phyloP scores from a whole-genome alignment of 2,113 vertebrate genomes.

The Pterocles burchelli region DNA sequence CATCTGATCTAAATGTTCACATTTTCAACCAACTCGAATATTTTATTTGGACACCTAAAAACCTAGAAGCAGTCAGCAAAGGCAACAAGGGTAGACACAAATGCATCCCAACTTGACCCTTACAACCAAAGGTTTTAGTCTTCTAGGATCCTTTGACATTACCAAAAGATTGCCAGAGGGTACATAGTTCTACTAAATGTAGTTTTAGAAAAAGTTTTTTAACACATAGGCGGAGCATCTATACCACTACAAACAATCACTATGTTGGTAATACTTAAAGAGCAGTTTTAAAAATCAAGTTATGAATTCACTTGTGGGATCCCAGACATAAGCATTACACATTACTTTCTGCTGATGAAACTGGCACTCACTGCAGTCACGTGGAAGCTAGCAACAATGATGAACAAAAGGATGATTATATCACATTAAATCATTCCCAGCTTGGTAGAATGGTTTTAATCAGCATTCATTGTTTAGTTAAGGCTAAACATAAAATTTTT shows the following conservation, averaged over 20 bases:
- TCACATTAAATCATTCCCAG: constrained; percentile 8
- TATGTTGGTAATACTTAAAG: background rate
- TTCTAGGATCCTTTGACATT: background rate
- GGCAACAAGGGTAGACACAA: background rate
- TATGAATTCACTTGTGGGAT: background rate
- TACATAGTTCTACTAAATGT: background rate
- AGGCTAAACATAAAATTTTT: constrained; percentile 17
- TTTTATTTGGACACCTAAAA: background rate
- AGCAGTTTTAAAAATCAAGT: background rate
- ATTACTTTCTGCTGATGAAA: constrained; percentile 31
- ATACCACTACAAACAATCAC: background rate
- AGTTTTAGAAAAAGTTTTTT: background rate
- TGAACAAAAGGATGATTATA: constrained; percentile 39
- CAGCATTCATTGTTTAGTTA: constrained; percentile 28
- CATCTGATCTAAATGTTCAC: background rate
- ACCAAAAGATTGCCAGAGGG: background rate
- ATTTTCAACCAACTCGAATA: background rate
- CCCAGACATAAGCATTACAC: background rate
- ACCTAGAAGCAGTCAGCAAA: background rate
- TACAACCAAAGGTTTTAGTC: background rate
- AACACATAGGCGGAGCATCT: background rate
- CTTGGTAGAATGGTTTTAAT: constrained; percentile 37
- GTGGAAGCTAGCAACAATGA: constrained; percentile 33
- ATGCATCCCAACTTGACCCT: background rate
- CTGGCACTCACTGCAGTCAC: background rate